Evolutionary conservation across 1,140 invertebrate species (phyloP), one percentile per base, ranked within the genome.

Genomic region (Aphaenogaster floridana): DNA sequence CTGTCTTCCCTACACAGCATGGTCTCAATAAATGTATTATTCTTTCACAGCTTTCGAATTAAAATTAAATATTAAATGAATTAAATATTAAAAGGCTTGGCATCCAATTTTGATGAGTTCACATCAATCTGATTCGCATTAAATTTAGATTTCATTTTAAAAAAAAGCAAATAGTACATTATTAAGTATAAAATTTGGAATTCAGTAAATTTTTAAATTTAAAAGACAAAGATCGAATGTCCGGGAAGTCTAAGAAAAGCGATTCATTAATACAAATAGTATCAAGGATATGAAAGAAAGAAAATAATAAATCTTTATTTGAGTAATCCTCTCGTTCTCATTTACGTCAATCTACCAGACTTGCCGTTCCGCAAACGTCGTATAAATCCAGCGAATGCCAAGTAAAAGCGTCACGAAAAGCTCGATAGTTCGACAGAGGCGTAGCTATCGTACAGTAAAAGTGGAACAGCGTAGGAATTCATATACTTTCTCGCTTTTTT

Each of bases 261-360:
- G 3, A 50, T 50, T 34, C 42, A 78, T 78, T 66, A 66, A 79
- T 50, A 79, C 2, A 50, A n/a, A 48, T 79, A 79, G 11, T 15
- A 28, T 61, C 8, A 61, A n/a, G 5, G 48, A 42, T 64, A n/a
- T 28, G 1, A 78, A 78, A 48, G 17, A 66, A 50, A 66, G 28
- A 3, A 50, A 79, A 79, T 78, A 48, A 79, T 66, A 66, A 79
- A 79, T 66, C 42, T 79, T 79, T 66, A 45, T 79, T 66, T 17
- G 17, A 21, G 61, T 61, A 48, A 79, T 66, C 28, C 21, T 66
- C 59, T 48, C 59, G 42, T 79, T 68, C 77, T 79, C 77, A 66
- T 79, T 79, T 79, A 66, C 28, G 77, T 79, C 77, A 79, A 50
- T 79, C 77, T 79, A 21, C 7, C 4, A 63, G 39, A 48, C 36